Conservation (phyloP, 2,888 invertebrate genomes). For the Chaetogeoica ovagalla region DNA sequence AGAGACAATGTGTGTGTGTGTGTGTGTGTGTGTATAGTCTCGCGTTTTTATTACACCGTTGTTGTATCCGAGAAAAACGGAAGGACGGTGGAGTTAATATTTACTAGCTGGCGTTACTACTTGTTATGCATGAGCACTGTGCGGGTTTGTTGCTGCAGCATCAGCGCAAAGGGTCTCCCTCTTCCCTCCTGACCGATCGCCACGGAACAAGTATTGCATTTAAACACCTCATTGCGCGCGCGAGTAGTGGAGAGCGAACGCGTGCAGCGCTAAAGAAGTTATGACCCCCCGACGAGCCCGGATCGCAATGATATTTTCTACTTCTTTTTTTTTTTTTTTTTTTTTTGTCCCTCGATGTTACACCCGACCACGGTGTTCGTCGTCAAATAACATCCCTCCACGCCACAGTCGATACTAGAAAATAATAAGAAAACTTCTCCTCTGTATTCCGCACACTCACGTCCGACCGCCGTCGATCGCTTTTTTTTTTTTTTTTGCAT, state of each 20-base stretch:
- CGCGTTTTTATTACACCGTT: constrained; percentile 39
- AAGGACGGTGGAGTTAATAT: constrained; percentile 52
- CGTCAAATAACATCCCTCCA: constrained; percentile 18
- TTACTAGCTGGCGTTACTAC: constrained; percentile 53
- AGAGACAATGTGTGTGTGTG: not conserved
- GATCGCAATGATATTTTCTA: constrained; percentile 51
- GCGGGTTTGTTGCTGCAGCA: constrained; percentile 29
- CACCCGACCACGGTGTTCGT: constrained; percentile 3
- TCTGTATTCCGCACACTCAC: not conserved
- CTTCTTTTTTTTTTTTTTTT: no score
- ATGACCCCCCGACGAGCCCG: constrained; percentile 6
- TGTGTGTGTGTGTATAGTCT: constrained; percentile 8
- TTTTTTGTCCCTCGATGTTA: constrained; percentile 40
- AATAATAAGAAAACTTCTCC: constrained; percentile 43
- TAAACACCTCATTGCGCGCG: constrained; percentile 57
- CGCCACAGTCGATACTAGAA: not conserved
- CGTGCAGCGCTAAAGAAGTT: constrained; percentile 31
- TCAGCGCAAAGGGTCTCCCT: constrained; percentile 34
- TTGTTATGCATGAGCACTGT: constrained; percentile 45
- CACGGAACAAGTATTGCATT: constrained; percentile 56
- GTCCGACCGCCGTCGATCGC: not conserved
- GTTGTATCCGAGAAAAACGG: constrained; percentile 4
- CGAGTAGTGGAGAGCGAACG: not conserved
- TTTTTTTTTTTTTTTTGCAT: constrained; percentile 26
- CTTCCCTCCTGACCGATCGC: not conserved